Percentiles rank a stretch among this genome's conserved stretches.
Conservation (phyloP, 2,888 invertebrate species). For the Tethea ocularis region DNA sequence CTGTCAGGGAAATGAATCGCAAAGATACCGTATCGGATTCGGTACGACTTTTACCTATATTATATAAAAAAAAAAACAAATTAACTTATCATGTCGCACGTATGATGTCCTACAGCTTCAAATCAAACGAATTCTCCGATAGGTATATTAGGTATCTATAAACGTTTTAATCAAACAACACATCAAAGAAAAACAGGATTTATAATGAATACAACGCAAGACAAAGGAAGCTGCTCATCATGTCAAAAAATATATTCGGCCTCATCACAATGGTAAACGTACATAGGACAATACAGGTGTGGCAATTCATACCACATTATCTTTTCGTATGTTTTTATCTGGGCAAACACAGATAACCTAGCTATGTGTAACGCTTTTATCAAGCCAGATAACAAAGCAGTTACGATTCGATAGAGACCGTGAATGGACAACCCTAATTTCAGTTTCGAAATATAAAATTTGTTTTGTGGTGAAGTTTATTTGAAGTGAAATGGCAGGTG, state of each 20-base stretch:
- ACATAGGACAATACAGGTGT: conserved; percentile 61
- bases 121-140: conserved; percentile 5
- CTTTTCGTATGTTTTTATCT: conserved; percentile 68
- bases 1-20: conserved; percentile 51
- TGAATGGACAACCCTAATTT: conserved; percentile 49
- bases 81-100: conserved; percentile 41
- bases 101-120: conserved; percentile 25
- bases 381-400: conserved; percentile 62
- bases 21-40: conserved; percentile 33
- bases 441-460: conserved; percentile 27
- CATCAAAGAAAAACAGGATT: not conserved
- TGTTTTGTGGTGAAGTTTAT: conserved; percentile 28
- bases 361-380: conserved; percentile 64
- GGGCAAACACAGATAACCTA: conserved; percentile 77
- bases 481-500: conserved; percentile 81
- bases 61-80: conserved; percentile 56
- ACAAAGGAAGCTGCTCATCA: not conserved
- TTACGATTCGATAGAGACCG: conserved; percentile 56
- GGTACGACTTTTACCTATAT: too few species aligned
- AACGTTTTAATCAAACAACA: too few species aligned
- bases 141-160: too few species aligned
- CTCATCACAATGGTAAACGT: conserved; percentile 5
- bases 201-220: not conserved
- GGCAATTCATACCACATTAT: conserved; percentile 68
- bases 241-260: conserved; percentile 11